phyloP scores from a whole-genome alignment of 2,113 vertebrate genomes.

The Trogon surrucura region DNA sequence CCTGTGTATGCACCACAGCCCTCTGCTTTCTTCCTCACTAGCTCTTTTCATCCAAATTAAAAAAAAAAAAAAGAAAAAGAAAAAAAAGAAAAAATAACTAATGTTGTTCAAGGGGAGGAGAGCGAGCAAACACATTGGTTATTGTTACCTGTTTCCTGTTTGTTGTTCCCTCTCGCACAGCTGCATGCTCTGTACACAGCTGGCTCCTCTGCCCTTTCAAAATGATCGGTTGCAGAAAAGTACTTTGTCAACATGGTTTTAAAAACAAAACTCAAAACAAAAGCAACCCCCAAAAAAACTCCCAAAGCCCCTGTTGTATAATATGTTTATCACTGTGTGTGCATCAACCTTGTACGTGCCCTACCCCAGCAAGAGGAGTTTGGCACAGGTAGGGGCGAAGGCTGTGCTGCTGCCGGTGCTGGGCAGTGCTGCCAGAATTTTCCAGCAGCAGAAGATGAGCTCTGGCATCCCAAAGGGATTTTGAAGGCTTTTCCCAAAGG shows the following conservation, averaged over 20 bases:
- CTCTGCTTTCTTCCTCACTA: not conserved
- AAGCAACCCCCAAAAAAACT: not conserved
- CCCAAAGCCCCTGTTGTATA: not conserved
- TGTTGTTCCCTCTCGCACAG: constrained; percentile 26
- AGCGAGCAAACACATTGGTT: not conserved
- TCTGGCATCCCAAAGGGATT: not conserved
- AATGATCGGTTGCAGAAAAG: constrained; percentile 9
- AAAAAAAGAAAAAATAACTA: not conserved
- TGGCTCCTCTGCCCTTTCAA: constrained; percentile 50
- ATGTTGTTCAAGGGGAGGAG: not conserved
- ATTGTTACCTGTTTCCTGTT: constrained; percentile 69
- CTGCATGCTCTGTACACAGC: constrained; percentile 59
- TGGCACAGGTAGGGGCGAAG: not conserved
- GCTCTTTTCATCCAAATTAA: not conserved
- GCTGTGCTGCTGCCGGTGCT: not conserved
- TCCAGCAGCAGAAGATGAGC: not conserved
- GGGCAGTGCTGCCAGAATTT: not conserved
- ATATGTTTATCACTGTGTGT: not conserved
- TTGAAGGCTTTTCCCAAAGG: not conserved
- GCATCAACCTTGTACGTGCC: not conserved
- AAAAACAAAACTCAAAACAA: not conserved
- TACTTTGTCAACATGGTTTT: constrained; percentile 9
- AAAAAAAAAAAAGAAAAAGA: not conserved
- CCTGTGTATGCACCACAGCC: not conserved
- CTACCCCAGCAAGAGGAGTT: not conserved